phyloP scores from a whole-genome alignment of 2,113 vertebrate species.

The Leptodactylus fuscus region DNA sequence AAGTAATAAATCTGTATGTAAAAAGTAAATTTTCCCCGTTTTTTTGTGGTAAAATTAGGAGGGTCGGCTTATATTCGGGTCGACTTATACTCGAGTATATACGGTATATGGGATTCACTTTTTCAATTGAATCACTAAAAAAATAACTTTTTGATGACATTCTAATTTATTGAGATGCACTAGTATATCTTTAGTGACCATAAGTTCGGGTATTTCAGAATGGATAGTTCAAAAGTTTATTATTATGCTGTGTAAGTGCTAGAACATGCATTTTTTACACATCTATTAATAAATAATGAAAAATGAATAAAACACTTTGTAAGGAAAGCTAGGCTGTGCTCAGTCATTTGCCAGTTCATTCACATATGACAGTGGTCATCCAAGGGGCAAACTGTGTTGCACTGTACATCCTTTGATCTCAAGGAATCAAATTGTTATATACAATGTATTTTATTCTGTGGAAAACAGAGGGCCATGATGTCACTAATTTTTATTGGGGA shows the following conservation, averaged over 20 bases:
- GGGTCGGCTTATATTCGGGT: too few species aligned
- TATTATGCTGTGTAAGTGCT: neutral
- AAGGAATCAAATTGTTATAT: neutral
- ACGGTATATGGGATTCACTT: too few species aligned
- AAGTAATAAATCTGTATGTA: too few species aligned
- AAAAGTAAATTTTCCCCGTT: too few species aligned
- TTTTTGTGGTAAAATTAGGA: too few species aligned
- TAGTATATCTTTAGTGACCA: neutral
- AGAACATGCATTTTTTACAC: slow-evolving; percentile 33
- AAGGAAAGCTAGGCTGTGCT: neutral
- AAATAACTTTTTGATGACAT: too few species aligned
- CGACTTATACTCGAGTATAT: too few species aligned
- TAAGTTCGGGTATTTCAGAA: neutral
- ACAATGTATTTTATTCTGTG: neutral
- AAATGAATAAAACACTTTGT: slow-evolving; percentile 27
- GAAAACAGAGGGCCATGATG: neutral
- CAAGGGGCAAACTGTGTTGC: neutral
- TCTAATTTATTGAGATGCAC: too few species aligned
- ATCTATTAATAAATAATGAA: slow-evolving; percentile 42
- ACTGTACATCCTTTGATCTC: neutral
- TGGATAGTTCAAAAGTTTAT: slow-evolving; percentile 13
- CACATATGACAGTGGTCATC: neutral
- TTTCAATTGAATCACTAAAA: too few species aligned
- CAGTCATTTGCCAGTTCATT: neutral
- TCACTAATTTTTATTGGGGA: neutral